A percentile compares a stretch with the other conserved stretches of the same genome.
Evolutionary conservation across 2,888 invertebrate genomes (phyloP).

Genomic region (Habroteleia sp.): DNA sequence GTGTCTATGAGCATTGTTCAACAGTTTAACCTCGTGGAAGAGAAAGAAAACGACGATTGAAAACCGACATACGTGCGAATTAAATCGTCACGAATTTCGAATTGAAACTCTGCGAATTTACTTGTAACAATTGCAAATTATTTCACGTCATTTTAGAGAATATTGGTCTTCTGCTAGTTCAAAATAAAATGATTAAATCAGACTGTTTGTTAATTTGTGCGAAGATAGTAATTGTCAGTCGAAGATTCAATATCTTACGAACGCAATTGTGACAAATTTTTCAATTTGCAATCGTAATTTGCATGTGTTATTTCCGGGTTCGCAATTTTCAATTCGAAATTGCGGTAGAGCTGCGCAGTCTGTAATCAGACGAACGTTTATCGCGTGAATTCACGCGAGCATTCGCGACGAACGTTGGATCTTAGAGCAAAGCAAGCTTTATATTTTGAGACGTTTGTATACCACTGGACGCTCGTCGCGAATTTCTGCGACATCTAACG

Average conservation of each 20-base stretch:
- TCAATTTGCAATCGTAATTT: slow-evolving; percentile 37
- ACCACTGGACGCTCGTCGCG: slow-evolving; percentile 45
- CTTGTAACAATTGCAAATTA: too few relatives aligned
- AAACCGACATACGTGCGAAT: not conserved
- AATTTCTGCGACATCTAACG: slow-evolving; percentile 19
- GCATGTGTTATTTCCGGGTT: slow-evolving; percentile 23
- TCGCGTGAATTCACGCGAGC: slow-evolving; percentile 39
- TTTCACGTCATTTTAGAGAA: too few relatives aligned
- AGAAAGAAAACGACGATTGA: slow-evolving; percentile 42
- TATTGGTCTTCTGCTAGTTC: too few relatives aligned
- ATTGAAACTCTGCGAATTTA: too few relatives aligned
- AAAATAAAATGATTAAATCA: too few relatives aligned
- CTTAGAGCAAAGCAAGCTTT: slow-evolving; percentile 51
- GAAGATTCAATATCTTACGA: too few relatives aligned
- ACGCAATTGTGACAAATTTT: too few relatives aligned
- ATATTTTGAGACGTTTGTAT: slow-evolving; percentile 62
- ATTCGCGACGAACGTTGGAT: slow-evolving; percentile 44
- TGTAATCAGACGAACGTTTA: slow-evolving; percentile 22
- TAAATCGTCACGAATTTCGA: slow-evolving; percentile 9
- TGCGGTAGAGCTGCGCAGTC: slow-evolving; percentile 26
- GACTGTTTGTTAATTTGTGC: too few relatives aligned
- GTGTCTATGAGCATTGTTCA: slow-evolving; percentile 71
- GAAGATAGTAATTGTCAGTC: too few relatives aligned
- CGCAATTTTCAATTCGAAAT: slow-evolving; percentile 38
- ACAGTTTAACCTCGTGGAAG: slow-evolving; percentile 31